Evolutionary conservation across 2,113 vertebrate genomes (phyloP).

Genomic region (Phalacrocorax brasilianus): DNA sequence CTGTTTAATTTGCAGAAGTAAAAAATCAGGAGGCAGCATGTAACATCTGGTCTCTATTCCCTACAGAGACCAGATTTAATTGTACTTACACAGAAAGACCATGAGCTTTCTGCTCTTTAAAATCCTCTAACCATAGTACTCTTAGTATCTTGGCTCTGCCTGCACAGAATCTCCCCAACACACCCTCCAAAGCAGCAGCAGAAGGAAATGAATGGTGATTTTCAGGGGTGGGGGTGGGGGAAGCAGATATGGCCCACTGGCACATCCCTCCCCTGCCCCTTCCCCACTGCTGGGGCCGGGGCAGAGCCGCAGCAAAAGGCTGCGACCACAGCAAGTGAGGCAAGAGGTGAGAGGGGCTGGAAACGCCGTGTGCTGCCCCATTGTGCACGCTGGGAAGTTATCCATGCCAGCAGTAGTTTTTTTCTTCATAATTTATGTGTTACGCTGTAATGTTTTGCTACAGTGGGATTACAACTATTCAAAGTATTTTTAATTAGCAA

Average conservation of each 20-base stretch:
- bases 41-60: background rate
- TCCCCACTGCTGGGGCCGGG: background rate
- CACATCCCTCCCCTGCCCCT: background rate
- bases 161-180: background rate
- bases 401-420: background rate
- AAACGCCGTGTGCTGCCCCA: background rate
- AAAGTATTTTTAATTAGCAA: background rate
- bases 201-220: background rate
- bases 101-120: background rate
- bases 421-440: background rate
- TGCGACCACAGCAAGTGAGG: background rate
- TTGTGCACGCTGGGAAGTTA: background rate
- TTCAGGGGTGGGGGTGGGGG: background rate
- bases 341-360: background rate
- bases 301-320: background rate
- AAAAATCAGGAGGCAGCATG: background rate
- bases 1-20: background rate
- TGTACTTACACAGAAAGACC: background rate
- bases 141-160: background rate
- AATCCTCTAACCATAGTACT: background rate
- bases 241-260: background rate
- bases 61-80: background rate
- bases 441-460: background rate
- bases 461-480: background rate
- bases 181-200: background rate